Conservation (phyloP, 2,888 invertebrate species). For the Aphodius granarius region DNA sequence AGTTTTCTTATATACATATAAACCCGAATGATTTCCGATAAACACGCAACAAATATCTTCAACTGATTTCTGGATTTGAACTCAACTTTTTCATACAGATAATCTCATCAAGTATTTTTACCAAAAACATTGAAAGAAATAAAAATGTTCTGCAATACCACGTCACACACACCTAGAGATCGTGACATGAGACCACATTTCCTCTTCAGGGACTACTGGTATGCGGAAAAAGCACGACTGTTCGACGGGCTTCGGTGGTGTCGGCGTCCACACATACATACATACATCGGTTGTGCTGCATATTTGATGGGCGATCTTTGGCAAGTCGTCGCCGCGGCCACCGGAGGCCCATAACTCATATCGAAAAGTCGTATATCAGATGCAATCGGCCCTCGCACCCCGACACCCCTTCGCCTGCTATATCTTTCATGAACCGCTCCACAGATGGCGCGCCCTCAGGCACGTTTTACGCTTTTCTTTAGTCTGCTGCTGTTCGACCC, state of each 20-base stretch:
- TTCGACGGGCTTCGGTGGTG: slow-evolving; percentile 8
- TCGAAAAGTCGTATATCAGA: slow-evolving; percentile 52
- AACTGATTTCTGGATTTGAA: too few species aligned
- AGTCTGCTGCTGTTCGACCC: not conserved
- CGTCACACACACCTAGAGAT: not conserved
- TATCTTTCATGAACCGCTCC: slow-evolving; percentile 39
- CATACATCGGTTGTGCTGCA: slow-evolving; percentile 39
- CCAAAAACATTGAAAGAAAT: too few species aligned
- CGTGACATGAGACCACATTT: not conserved
- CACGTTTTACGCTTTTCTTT: not conserved
- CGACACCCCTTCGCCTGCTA: slow-evolving; percentile 32
- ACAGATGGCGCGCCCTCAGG: slow-evolving; percentile 8
- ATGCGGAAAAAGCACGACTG: not conserved
- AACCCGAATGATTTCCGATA: too few species aligned
- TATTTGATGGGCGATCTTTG: slow-evolving; percentile 53
- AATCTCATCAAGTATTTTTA: too few species aligned
- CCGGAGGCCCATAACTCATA: slow-evolving; percentile 55
- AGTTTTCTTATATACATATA: too few species aligned
- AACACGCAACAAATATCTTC: too few species aligned
- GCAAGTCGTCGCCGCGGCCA: slow-evolving; percentile 52
- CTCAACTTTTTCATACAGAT: too few species aligned
- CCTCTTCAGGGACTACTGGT: not conserved
- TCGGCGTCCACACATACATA: slow-evolving; percentile 22
- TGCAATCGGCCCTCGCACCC: slow-evolving; percentile 45
- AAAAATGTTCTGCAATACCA: too few species aligned